A percentile compares a stretch with the other conserved stretches of the same genome.
Evolutionary conservation across 2,888 invertebrate genomes (phyloP).

Genomic region (Syrphus vitripennis): DNA sequence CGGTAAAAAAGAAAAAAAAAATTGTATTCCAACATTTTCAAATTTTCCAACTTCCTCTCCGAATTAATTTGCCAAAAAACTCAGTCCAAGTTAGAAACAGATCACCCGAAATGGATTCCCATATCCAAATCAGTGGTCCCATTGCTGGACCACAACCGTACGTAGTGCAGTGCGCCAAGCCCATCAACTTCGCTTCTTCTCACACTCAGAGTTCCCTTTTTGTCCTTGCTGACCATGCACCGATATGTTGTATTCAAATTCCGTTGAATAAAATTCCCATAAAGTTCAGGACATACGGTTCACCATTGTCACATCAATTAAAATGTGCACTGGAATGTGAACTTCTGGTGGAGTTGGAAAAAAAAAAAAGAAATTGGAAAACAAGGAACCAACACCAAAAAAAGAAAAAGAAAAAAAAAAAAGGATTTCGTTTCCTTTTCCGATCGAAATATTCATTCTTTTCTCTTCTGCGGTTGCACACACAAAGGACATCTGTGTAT

Average conservation of each 20-base stretch:
- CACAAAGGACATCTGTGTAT: slow-evolving; percentile 60
- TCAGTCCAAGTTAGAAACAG: background rate
- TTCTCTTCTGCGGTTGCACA: slow-evolving; percentile 43
- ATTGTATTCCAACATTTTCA: too few species aligned
- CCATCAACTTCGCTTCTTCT: background rate
- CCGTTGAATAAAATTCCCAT: slow-evolving; percentile 64
- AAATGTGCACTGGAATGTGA: slow-evolving; percentile 70
- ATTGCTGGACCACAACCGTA: slow-evolving; percentile 14
- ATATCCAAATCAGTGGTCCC: slow-evolving; percentile 6
- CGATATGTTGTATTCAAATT: slow-evolving; percentile 12
- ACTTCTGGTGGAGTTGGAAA: slow-evolving; percentile 33
- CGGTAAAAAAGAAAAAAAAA: background rate
- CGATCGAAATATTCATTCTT: slow-evolving; percentile 62
- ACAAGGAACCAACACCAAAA: slow-evolving; percentile 5
- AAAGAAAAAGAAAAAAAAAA: slow-evolving; percentile 18
- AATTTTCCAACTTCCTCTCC: slow-evolving; percentile 7
- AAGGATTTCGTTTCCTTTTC: slow-evolving; percentile 60
- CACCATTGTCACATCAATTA: slow-evolving; percentile 70
- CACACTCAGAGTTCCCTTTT: background rate
- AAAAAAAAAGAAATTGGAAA: slow-evolving; percentile 34
- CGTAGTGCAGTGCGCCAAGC: background rate
- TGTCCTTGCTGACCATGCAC: background rate
- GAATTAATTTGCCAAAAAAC: slow-evolving; percentile 7
- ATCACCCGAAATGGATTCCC: slow-evolving; percentile 22
- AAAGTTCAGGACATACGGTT: slow-evolving; percentile 62